phyloP scores from a whole-genome alignment of 2,113 vertebrate genomes.

The Pituophis catenifer region DNA sequence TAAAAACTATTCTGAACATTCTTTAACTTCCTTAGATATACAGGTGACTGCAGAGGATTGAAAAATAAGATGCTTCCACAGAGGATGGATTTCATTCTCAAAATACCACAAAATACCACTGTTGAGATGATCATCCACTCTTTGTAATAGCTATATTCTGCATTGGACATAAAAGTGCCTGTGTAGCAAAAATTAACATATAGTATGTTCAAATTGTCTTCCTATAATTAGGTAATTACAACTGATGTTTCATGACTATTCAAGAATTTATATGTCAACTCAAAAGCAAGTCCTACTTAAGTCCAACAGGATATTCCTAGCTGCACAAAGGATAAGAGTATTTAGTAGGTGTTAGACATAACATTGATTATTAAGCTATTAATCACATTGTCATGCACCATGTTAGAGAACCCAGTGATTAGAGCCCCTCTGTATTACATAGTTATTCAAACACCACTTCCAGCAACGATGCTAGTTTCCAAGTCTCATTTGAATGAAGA shows the following conservation, averaged over 20 bases:
- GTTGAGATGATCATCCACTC: neutral
- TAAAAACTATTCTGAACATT: neutral
- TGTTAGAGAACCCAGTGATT: neutral
- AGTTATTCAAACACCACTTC: neutral
- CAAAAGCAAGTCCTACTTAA: neutral
- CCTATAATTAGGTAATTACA: neutral
- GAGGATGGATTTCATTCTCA: neutral
- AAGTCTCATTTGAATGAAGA: neutral
- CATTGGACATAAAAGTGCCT: neutral
- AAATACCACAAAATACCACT: neutral
- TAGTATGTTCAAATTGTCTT: neutral
- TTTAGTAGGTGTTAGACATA: neutral
- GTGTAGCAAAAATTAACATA: neutral
- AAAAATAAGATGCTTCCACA: neutral
- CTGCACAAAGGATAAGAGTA: neutral
- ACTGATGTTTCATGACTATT: neutral
- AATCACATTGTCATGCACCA: neutral
- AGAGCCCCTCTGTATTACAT: neutral
- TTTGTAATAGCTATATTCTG: neutral
- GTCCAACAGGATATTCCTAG: neutral
- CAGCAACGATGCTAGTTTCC: neutral
- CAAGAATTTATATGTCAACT: neutral
- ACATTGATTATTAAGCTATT: neutral
- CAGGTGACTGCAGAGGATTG: neutral
- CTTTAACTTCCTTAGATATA: neutral